Conservation (phyloP, 2,797 vertebrate species). For the Typhlichthys subterraneus region DNA sequence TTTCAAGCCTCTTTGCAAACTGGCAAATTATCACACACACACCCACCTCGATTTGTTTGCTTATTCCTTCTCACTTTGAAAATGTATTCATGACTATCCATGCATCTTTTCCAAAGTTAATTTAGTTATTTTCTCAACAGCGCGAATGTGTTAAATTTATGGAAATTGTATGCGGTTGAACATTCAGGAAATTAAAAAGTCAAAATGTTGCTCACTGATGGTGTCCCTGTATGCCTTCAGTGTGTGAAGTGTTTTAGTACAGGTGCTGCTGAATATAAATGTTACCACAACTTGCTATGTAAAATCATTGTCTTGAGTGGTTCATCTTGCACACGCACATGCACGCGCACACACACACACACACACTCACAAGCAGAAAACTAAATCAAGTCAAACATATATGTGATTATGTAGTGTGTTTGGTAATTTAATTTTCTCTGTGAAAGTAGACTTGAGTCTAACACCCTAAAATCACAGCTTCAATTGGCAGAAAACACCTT, state of each 20-base stretch:
- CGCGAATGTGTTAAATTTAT: neutral
- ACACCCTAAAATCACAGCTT: too few species aligned
- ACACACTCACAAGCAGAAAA: too few species aligned
- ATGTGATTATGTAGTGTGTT: too few species aligned
- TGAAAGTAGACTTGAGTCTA: too few species aligned
- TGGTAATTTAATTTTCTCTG: too few species aligned
- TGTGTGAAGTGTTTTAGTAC: neutral
- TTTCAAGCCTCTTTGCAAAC: constrained; percentile 20
- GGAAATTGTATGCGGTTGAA: neutral
- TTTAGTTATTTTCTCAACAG: neutral
- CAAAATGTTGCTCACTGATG: neutral
- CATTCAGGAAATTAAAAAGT: neutral
- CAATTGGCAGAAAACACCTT: too few species aligned
- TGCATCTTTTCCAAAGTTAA: neutral
- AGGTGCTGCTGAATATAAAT: too few species aligned
- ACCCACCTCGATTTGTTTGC: neutral
- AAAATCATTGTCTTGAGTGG: too few species aligned
- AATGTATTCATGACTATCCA: neutral
- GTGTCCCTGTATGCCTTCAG: neutral
- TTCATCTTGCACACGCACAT: too few species aligned
- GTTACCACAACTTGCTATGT: too few species aligned
- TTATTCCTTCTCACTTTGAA: neutral
- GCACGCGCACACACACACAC: too few species aligned
- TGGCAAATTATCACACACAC: constrained; percentile 2
- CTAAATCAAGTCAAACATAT: too few species aligned